phyloP scores from a whole-genome alignment of 2,888 invertebrate species.

The Lasioglossum calceatum region DNA sequence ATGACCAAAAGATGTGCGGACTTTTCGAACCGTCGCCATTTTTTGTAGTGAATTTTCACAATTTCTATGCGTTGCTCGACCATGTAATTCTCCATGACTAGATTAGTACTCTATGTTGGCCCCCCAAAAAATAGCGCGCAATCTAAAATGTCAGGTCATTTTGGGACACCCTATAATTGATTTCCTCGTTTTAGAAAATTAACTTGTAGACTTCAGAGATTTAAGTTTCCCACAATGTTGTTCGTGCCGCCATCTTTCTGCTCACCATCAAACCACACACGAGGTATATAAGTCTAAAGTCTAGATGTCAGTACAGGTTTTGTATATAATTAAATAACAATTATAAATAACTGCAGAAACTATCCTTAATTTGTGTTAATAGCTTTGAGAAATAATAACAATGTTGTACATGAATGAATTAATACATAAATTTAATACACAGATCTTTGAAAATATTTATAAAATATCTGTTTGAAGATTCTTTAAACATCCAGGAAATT shows the following conservation, averaged over 20 bases:
- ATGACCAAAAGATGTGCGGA: no score
- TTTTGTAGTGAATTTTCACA: no score
- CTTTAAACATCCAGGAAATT: neutral
- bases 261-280: neutral
- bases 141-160: no score
- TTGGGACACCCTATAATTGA: no score
- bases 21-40: no score
- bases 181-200: neutral
- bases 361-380: neutral
- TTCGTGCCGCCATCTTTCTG: neutral
- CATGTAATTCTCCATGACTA: no score
- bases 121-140: no score
- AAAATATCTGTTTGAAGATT: neutral
- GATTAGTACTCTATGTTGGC: no score
- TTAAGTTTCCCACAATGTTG: neutral
- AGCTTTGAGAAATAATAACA: neutral
- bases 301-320: neutral
- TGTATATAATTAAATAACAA: neutral
- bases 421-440: neutral
- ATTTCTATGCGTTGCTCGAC: no score
- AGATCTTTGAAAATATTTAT: neutral
- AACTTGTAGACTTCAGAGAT: neutral
- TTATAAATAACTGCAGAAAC: neutral
- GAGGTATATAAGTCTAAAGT: no score
- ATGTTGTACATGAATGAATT: neutral